Base-by-base conservation (phyloP, 2,888 invertebrate species). In the Cyclophora albipunctata region DNA sequence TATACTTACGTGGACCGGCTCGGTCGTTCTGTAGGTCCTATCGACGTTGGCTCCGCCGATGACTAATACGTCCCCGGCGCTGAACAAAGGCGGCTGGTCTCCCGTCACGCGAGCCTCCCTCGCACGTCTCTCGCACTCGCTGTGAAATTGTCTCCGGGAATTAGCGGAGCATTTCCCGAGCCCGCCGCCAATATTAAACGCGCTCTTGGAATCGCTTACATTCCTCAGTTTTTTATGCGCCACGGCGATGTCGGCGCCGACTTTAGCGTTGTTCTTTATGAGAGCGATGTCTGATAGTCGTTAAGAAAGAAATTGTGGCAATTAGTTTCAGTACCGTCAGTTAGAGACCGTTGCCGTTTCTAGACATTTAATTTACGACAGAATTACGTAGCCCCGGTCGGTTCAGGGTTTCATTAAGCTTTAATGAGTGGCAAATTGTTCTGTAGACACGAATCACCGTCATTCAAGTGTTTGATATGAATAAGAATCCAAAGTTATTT, bases 251-350 rank as follows among this genome's bases (percentile, higher is more conserved):
- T 93, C 87, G 49, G 95, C 93, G 20, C 95, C 98, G 47, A 95
- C 91, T 69, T 81, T 88, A 2, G 98, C 98, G 84, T 99, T 99
- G 84, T 98, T 97, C 87, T 96, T 93, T 68, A 99, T 94, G 52
- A 99, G 90, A 35, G 95, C 96, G 64, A 97, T 94, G 87, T 98
- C 96, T 96, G 83, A 45, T 60, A 70, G 67, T 69, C 72, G 76
- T 79, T 84, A 74, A 69, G 78, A 75, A 77, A 77, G 64, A 70
- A 75, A 81, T 78, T 78, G 75, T 74, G 61, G 67, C 73, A 78
- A 78, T 77, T 75, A 80, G 69, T 63, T 71, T 67, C 64, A 66
- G 66, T 71, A 65, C 67, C 71, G 70, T 75, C 71, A 71, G 73
- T 77, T 71, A 69, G 67, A 66, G 67, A 67, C 63, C 65, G 66